Percentiles rank a stretch among this genome's conserved stretches.
These are phyloP conservation scores for Tenualosa thibaudeaui DNA, from an alignment of 2,797 vertebrate species.

Conservation along the genomic window DNA sequence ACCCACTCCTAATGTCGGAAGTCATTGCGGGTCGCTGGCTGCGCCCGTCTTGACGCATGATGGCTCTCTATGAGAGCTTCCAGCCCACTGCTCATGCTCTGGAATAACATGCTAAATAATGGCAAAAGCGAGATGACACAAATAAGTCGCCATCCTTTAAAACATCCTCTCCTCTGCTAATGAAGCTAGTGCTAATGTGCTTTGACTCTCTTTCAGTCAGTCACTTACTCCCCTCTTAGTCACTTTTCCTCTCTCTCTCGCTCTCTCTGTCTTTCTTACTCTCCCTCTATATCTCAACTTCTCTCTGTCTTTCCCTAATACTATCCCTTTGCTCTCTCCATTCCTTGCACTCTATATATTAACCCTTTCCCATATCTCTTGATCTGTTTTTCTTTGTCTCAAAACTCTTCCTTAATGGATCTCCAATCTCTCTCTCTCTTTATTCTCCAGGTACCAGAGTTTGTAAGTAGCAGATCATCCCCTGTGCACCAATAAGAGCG, in stretches of 20 bases:
- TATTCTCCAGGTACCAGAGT: constrained; percentile 4
- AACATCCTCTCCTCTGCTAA: constrained; percentile 9
- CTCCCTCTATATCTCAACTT: not conserved
- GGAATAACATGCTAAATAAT: constrained; percentile 24
- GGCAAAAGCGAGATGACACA: not conserved
- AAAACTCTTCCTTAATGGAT: not conserved
- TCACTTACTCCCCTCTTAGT: not conserved
- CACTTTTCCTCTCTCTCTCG: not conserved
- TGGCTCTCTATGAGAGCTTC: not conserved
- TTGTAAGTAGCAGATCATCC: not conserved
- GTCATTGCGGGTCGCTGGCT: not conserved
- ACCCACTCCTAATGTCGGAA: constrained; percentile 6
- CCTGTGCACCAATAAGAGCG: constrained; percentile 26
- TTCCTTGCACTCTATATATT: not conserved
- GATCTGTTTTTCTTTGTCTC: constrained; percentile 39
- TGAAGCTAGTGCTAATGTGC: constrained; percentile 2
- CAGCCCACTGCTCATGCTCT: not conserved
- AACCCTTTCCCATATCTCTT: constrained; percentile 48
- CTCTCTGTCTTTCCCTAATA: not conserved
- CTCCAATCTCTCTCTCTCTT: constrained; percentile 15
- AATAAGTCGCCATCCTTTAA: constrained; percentile 18
- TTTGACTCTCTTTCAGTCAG: not conserved
- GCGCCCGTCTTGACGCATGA: not conserved
- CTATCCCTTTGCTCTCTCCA: not conserved
- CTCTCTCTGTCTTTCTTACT: not conserved